Percentiles rank a stretch among this genome's conserved stretches.
These are phyloP conservation scores for Gallinago nigripennis DNA, from an alignment of 2,797 vertebrate genomes.

Conservation along the genomic window DNA sequence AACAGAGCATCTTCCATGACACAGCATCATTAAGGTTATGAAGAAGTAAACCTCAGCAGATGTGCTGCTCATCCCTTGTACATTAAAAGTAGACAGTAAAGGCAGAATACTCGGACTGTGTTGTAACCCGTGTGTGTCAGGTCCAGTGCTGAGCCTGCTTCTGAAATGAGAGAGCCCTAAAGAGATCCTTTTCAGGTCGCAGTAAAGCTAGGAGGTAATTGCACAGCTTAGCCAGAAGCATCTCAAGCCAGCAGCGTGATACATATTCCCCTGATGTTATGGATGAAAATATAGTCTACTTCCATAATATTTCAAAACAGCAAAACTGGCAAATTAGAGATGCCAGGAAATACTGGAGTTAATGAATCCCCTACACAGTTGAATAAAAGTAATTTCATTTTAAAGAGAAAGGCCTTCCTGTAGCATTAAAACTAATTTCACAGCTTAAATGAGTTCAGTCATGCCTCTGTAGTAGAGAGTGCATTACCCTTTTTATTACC, in stretches of 20 bases:
- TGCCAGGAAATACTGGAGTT: neutral
- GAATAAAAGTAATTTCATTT: neutral
- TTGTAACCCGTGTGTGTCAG: fast-evolving
- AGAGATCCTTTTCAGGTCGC: neutral
- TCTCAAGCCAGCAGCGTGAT: neutral
- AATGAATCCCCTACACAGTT: neutral
- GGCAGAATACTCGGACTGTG: fast-evolving
- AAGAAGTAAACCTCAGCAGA: neutral
- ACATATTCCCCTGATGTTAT: neutral
- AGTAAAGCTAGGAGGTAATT: neutral
- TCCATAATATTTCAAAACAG: neutral
- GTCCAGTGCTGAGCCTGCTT: neutral
- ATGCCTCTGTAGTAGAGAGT: neutral
- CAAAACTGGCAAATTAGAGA: neutral
- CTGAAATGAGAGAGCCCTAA: neutral
- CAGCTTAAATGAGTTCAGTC: conserved; percentile 5
- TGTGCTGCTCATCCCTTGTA: neutral
- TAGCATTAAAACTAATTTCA: conserved; percentile 22
- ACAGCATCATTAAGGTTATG: neutral
- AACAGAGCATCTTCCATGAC: neutral
- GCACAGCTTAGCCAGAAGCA: neutral
- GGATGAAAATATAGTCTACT: neutral
- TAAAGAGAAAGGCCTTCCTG: neutral
- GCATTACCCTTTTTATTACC: neutral
- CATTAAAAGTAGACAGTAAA: neutral